These are phyloP conservation scores for Phocoena sinus DNA, from an alignment of 2,113 vertebrate species.

Conservation along the genomic window DNA sequence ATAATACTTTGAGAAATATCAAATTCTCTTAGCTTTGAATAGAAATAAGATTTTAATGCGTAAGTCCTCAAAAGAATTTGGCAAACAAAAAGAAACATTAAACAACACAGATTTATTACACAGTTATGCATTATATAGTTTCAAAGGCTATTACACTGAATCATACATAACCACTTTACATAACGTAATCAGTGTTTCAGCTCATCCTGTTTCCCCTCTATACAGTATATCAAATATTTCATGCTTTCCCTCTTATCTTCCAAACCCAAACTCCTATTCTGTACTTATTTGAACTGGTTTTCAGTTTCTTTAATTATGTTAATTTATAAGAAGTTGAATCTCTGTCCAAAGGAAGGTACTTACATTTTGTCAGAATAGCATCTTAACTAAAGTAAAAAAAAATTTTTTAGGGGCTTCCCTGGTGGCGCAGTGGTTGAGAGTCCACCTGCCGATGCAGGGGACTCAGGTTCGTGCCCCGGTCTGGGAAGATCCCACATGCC, in stretches of 20 bases:
- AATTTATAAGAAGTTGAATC: not conserved
- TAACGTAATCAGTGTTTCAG: not conserved
- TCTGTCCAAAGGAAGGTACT: not conserved
- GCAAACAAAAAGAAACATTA: not conserved
- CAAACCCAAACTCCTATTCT: not conserved
- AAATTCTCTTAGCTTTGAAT: constrained; percentile 88
- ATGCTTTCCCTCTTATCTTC: not conserved
- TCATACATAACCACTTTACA: not conserved
- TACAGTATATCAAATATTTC: not conserved
- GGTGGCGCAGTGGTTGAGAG: no score
- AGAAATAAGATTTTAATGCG: constrained; percentile 55
- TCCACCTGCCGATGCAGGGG: no score
- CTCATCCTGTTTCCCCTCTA: not conserved
- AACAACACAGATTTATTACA: not conserved
- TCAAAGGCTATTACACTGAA: not conserved
- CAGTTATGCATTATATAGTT: not conserved
- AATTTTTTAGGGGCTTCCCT: not conserved
- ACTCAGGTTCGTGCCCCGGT: no score
- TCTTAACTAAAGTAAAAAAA: not conserved
- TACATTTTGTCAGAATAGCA: not conserved
- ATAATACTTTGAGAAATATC: constrained; percentile 79
- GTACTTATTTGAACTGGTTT: not conserved
- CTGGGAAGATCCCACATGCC: no score
- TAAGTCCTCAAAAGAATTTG: constrained; percentile 35
- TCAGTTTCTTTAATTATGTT: not conserved